phyloP scores from a whole-genome alignment of 2,113 vertebrate species.

The Rhabdomys dilectus region DNA sequence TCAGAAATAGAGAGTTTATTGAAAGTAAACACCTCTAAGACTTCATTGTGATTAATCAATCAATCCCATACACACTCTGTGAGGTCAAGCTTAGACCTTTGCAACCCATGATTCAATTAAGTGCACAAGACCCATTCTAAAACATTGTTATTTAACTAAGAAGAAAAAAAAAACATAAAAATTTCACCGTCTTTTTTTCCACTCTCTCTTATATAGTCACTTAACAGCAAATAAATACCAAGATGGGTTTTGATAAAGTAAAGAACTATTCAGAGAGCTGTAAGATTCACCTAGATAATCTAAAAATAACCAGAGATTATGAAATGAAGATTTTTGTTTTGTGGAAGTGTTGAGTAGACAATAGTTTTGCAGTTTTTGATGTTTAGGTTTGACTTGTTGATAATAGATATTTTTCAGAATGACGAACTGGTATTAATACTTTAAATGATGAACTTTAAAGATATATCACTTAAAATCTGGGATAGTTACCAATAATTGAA shows the following conservation, averaged over 20 bases:
- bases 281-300: background rate
- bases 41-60: background rate
- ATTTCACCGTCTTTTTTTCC: background rate
- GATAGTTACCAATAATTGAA: background rate
- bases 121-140: background rate
- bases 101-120: background rate
- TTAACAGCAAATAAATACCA: background rate
- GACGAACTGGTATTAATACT: background rate
- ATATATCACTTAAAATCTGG: background rate
- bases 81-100: conserved; percentile 1
- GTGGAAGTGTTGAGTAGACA: too few relatives aligned
- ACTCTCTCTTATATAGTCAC: background rate
- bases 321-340: background rate
- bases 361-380: background rate
- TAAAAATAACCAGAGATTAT: background rate
- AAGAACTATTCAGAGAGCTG: background rate
- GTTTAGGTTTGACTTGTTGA: background rate
- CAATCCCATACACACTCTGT: background rate
- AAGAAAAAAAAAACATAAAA: background rate
- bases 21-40: background rate
- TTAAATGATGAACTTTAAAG: conserved; percentile 16
- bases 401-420: background rate
- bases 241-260: background rate
- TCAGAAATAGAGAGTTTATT: background rate
- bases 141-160: background rate